Base-by-base conservation (phyloP, 2,888 invertebrate genomes). In the Exephanes ischioxanthus region DNA sequence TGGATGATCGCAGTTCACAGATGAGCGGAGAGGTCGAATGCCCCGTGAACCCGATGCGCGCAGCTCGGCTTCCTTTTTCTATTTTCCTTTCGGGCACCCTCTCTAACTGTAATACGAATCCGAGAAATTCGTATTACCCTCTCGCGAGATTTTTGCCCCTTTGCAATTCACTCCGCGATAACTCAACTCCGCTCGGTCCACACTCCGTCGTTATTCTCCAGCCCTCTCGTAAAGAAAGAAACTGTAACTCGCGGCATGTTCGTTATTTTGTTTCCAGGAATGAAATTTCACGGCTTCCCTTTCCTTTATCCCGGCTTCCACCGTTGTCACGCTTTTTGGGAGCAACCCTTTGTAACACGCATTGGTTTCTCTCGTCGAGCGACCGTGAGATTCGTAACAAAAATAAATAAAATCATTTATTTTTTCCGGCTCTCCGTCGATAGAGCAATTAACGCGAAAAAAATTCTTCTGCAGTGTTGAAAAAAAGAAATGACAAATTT, bases 281-380 rank as follows among this genome's bases (percentile, higher is more conserved):
- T 77, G 67, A 84, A 78, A 84, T 84, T 84, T 84, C 84, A 84
- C 81, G 80, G 77, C 77, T 53, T 71, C 70, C 63, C 80, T 51
- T 70, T 51, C 33, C 58, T 7, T 7, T 45, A 26, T 37, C 19
- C 68, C 37, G 19, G n/a, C 48, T 63, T 53, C 33, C 63, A 19
- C 55, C 58, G 84, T 68, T 75, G 81, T 80, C 84, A 81, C 84
- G 84, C 41, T 80, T 81, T 61, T 26, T 41, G 63, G n/a, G n/a
- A 22, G 51, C 68, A 80, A 80, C 51, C 80, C 80, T 84, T 76
- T 67, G 66, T 51, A 26, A 30, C 41, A 71, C 72, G 67, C 45
- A 68, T 72, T 67, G 41, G 45, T 55, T 55, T 84, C 76, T 80
- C 68, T 80, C 37, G 67, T 53, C 41, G 58, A 41, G 58, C 30